Percentiles rank a stretch among this genome's conserved stretches.
These are phyloP conservation scores for Oppia nitens DNA, from an alignment of 1,140 invertebrate species.

Conservation along the genomic window DNA sequence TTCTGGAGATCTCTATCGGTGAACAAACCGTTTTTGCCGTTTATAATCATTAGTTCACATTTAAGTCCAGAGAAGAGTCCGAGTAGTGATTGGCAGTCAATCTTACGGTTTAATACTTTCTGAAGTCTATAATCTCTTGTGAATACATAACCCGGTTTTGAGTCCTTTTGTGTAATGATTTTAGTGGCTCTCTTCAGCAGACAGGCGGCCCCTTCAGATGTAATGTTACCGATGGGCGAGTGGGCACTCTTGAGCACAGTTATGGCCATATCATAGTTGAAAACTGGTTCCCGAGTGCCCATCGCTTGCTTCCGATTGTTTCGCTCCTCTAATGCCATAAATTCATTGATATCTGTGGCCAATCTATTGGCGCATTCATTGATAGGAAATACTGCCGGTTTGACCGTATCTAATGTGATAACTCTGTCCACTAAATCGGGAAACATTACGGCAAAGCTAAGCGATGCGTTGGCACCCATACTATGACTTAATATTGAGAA, in stretches of 20 bases:
- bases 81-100: neutral
- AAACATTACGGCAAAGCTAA: constrained; percentile 25
- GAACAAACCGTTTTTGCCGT: neutral
- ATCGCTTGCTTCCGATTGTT: neutral
- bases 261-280: neutral
- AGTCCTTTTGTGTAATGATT: neutral
- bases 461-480: constrained; percentile 26
- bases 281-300: neutral
- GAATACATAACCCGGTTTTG: neutral
- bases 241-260: neutral
- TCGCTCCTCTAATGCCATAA: neutral
- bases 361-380: neutral
- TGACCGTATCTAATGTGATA: constrained; percentile 36
- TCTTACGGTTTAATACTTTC: neutral
- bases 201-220: constrained; percentile 1
- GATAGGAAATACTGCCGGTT: constrained; percentile 14
- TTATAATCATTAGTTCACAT: constrained; percentile 20
- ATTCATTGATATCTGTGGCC: neutral
- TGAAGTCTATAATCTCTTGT: constrained; percentile 3
- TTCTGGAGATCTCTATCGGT: constrained; percentile 3
- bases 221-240: neutral
- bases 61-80: constrained; percentile 9
- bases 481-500: constrained; percentile 35
- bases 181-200: neutral
- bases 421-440: constrained; percentile 36